These are phyloP conservation scores for Zelleria hepariella DNA, from an alignment of 2,888 invertebrate species.

Conservation along the genomic window DNA sequence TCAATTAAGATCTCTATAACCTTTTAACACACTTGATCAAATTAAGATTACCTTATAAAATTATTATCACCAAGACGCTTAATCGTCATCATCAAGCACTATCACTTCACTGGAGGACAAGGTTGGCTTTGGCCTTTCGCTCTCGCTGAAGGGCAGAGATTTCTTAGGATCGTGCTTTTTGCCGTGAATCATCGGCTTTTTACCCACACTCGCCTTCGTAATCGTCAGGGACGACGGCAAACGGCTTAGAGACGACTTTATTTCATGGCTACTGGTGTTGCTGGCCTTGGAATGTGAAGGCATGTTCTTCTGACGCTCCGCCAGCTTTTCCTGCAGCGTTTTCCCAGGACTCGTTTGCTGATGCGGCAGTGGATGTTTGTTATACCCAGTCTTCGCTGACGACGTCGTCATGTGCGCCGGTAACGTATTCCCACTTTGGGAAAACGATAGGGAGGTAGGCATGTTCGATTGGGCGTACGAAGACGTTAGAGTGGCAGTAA, in stretches of 20 bases:
- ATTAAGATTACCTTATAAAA: not conserved
- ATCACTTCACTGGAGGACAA: constrained; percentile 56
- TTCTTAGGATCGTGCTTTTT: constrained; percentile 50
- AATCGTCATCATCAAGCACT: constrained; percentile 55
- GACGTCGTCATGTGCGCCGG: constrained; percentile 43
- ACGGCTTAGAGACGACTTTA: constrained; percentile 52
- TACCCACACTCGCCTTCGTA: constrained; percentile 47
- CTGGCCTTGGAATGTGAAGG: constrained; percentile 30
- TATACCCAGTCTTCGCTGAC: constrained; percentile 32
- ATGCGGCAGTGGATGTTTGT: constrained; percentile 50
- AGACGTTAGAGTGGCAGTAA: constrained; percentile 36
- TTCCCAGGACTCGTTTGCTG: constrained; percentile 72
- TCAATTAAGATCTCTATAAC: not conserved
- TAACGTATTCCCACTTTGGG: constrained; percentile 1
- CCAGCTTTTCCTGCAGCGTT: constrained; percentile 78
- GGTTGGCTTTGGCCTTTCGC: constrained; percentile 36
- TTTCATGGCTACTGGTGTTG: constrained; percentile 24
- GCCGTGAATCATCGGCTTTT: constrained; percentile 20
- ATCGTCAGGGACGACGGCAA: constrained; percentile 68
- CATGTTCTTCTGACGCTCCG: constrained; percentile 73
- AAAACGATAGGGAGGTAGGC: not conserved
- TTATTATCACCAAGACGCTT: not conserved
- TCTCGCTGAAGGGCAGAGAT: constrained; percentile 33
- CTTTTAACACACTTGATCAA: too few species aligned
- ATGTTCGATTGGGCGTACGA: not conserved